Conservation (phyloP, 2,888 invertebrate genomes). For the Tineola bisselliella region DNA sequence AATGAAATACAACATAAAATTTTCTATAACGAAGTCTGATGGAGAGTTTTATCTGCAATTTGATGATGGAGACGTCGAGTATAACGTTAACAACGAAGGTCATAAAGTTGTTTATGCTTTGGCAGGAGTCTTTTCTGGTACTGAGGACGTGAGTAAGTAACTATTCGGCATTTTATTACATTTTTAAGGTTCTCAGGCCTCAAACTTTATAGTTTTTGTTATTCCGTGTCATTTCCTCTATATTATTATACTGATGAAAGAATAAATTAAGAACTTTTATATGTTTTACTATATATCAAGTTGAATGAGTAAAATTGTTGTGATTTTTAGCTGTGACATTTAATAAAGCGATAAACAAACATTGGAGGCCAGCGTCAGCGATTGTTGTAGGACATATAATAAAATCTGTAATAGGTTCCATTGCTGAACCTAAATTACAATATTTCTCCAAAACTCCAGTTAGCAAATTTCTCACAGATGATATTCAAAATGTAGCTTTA, state of each 20-base stretch:
- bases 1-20: neutral
- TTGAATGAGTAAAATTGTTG: too few species aligned
- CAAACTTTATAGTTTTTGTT: neutral
- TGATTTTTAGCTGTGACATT: neutral
- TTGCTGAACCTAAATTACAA: neutral
- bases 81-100: neutral
- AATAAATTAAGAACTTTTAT: too few species aligned
- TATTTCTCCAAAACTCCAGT: neutral
- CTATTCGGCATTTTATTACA: slow-evolving; percentile 1
- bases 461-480: neutral
- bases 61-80: neutral
- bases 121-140: neutral
- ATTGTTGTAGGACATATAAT: neutral
- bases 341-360: slow-evolving; percentile 5
- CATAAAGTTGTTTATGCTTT: neutral
- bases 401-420: neutral
- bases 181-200: neutral
- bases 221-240: too few species aligned
- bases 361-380: neutral
- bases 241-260: too few species aligned
- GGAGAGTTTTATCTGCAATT: neutral
- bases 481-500: neutral
- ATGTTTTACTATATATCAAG: too few species aligned
- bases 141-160: slow-evolving; percentile 10
- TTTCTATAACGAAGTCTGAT: neutral